These are phyloP conservation scores for Drosophila putrida DNA, from an alignment of 2,888 invertebrate genomes.

Conservation along the genomic window DNA sequence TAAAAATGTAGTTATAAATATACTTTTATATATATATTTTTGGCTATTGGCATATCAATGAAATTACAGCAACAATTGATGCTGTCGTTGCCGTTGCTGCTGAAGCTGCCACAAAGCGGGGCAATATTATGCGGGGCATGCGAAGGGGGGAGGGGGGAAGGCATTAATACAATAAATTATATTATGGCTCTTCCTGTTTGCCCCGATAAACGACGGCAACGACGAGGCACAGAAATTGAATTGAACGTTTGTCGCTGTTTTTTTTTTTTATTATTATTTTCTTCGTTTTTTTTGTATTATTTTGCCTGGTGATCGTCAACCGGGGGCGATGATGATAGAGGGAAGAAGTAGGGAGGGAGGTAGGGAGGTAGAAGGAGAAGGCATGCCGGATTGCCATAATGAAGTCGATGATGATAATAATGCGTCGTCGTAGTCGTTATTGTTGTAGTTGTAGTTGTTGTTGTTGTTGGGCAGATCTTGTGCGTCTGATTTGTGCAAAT, in stretches of 20 bases:
- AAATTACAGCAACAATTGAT: conserved; percentile 46
- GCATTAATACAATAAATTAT: conserved; percentile 81
- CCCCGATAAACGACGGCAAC: conserved; percentile 64
- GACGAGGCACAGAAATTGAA: conserved; percentile 54
- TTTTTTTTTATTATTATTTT: background rate
- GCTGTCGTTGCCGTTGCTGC: conserved; percentile 19
- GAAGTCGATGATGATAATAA: conserved; percentile 74
- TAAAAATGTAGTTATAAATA: conserved; percentile 17
- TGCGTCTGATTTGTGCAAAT: conserved; percentile 79
- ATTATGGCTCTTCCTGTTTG: conserved; percentile 80
- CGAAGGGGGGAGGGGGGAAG: no score
- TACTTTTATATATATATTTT: conserved; percentile 19
- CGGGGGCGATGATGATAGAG: conserved; percentile 27
- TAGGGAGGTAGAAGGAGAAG: conserved; percentile 3
- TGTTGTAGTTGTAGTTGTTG: conserved; percentile 18
- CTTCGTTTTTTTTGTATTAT: background rate
- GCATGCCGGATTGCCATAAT: conserved; percentile 49
- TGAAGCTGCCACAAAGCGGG: conserved; percentile 24
- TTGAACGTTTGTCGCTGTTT: conserved; percentile 57
- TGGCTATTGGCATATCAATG: conserved; percentile 61
- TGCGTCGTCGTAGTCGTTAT: conserved; percentile 55
- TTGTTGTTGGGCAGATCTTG: conserved; percentile 61
- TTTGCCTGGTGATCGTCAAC: conserved; percentile 51
- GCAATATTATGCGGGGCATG: conserved; percentile 69
- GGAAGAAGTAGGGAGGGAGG: background rate